Conservation (phyloP, 2,797 vertebrate genomes). For the Parauchenoglanis punctatus region DNA sequence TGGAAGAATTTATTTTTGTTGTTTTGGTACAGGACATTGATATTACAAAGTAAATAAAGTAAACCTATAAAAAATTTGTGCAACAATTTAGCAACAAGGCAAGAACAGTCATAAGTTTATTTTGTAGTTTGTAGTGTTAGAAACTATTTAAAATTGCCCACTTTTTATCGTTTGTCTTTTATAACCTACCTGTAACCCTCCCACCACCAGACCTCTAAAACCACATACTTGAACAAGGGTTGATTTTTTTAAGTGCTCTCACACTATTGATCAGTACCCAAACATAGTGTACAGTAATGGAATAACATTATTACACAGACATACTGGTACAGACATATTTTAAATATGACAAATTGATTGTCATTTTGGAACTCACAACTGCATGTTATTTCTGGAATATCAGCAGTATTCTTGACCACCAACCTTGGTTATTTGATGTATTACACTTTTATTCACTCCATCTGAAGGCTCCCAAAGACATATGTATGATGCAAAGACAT, state of each 20-base stretch:
- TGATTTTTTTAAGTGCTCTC: not conserved
- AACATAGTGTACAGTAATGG: no score
- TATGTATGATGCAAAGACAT: constrained; percentile 25
- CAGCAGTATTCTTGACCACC: not conserved
- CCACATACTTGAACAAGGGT: not conserved
- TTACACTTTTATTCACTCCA: not conserved
- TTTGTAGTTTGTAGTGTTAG: not conserved
- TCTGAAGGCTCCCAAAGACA: not conserved
- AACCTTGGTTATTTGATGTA: constrained; percentile 15
- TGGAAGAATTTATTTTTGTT: not conserved
- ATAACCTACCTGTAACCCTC: not conserved
- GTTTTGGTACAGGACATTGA: not conserved
- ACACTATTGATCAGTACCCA: not conserved
- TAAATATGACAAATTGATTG: not conserved
- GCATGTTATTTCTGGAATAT: constrained; percentile 4
- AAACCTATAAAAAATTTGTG: not conserved
- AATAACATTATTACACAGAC: not conserved
- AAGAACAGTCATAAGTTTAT: not conserved
- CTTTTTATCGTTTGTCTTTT: not conserved
- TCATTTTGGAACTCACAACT: not conserved
- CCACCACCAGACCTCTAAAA: not conserved
- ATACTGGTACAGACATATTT: not conserved
- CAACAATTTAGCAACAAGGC: not conserved
- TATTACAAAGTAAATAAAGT: not conserved
- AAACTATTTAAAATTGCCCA: not conserved